Conservation (phyloP, 2,113 vertebrate genomes). For the Onychostruthus taczanowskii region DNA sequence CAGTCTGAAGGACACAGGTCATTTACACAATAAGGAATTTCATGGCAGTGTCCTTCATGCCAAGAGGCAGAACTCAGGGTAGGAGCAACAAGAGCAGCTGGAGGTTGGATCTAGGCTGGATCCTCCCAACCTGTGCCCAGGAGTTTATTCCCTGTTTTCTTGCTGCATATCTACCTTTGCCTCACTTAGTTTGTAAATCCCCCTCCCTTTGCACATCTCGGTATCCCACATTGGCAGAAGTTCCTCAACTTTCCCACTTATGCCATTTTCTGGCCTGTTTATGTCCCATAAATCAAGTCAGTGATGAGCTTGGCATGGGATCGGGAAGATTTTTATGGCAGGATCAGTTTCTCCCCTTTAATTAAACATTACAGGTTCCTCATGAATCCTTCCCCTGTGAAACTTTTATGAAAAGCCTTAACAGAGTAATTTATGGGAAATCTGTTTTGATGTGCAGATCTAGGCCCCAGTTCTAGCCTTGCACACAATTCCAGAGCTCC, state of each 20-base stretch:
- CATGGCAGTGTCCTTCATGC: neutral
- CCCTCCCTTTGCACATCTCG: neutral
- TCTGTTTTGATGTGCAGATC: constrained; percentile 17
- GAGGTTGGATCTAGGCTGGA: neutral
- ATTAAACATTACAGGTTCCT: constrained; percentile 28
- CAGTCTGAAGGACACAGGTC: neutral
- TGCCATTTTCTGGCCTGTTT: neutral
- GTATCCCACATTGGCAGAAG: neutral
- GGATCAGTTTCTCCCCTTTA: constrained; percentile 21
- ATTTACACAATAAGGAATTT: neutral
- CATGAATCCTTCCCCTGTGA: neutral
- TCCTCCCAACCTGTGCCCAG: neutral
- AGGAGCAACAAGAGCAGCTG: neutral
- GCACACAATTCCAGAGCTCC: neutral
- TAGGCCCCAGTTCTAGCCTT: neutral
- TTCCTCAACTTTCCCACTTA: neutral
- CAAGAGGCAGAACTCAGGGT: neutral
- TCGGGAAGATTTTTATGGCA: neutral
- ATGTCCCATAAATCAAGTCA: constrained; percentile 3
- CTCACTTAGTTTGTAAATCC: neutral
- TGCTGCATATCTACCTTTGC: rapidly evolving
- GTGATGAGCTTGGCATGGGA: constrained; percentile 5
- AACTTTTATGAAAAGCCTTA: neutral
- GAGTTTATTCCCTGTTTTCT: neutral
- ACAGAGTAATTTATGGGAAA: constrained; percentile 5